Evolutionary conservation across 2,888 invertebrate species (phyloP).

Genomic region (Philhelius pedissequus): DNA sequence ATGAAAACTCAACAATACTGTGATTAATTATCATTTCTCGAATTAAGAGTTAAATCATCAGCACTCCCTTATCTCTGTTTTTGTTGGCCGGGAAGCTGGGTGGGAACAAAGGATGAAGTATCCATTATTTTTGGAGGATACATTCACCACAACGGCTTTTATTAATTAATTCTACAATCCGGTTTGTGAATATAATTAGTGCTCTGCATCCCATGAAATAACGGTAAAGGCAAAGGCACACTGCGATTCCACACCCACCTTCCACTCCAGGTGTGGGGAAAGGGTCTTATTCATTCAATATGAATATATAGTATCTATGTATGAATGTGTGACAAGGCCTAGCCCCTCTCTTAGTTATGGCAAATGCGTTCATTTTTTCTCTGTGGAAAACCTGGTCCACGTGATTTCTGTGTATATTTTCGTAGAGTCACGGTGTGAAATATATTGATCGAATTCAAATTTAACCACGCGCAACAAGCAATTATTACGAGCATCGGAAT

Average conservation of each 20-base stretch:
- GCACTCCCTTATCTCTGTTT: not conserved
- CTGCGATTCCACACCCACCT: not conserved
- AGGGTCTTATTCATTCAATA: conserved; percentile 28
- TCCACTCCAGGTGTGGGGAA: conserved; percentile 44
- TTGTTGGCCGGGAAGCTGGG: not conserved
- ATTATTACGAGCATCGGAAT: conserved; percentile 61
- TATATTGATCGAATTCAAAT: conserved; percentile 28
- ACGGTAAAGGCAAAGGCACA: not conserved
- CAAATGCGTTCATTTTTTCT: conserved; percentile 37
- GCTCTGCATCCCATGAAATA: not conserved
- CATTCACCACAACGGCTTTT: conserved; percentile 45
- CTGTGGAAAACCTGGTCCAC: not conserved
- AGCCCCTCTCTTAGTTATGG: not conserved
- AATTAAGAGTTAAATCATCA: conserved; percentile 48
- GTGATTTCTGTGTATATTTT: not conserved
- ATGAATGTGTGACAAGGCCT: not conserved
- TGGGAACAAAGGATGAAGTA: conserved; percentile 44
- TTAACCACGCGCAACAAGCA: conserved; percentile 59
- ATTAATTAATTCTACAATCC: conserved; percentile 56
- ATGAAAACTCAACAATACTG: conserved; percentile 26
- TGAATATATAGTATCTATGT: not conserved
- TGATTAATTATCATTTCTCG: conserved; percentile 51
- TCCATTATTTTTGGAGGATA: conserved; percentile 39
- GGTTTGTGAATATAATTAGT: conserved; percentile 50
- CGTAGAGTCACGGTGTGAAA: conserved; percentile 12